Base-by-base conservation (phyloP, 2,888 invertebrate genomes). In the Lottia gigantea region DNA sequence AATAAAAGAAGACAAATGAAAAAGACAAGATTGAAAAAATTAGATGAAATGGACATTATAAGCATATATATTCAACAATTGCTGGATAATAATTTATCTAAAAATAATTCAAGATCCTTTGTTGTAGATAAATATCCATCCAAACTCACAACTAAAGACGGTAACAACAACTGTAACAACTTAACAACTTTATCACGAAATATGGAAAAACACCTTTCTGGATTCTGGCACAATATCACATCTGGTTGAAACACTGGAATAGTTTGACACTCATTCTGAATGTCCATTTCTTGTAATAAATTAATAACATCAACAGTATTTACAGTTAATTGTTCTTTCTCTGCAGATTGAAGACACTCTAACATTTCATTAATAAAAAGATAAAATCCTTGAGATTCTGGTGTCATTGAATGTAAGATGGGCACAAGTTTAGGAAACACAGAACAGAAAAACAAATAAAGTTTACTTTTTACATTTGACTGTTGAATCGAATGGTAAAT, bases 121-220 rank as follows among this genome's bases (percentile, higher is more conserved):
- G 55, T 23, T 19, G 19, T 55, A 23, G 55, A 23, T 55, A 55
- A 55, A 19, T 23, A 55, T 23, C 23, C 23, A 14, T 55, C 55
- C 55, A 55, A 23, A 23, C 55, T 55, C 11, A 55, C 23, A 55
- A 55, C 23, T 23, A 55, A 23, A 55, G 55, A 55, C 19, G 55
- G 55, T 12, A 55, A 23, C 55, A 55, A 55, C 23, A 55, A 55
- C 23, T 55, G 55, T 55, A 55, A 55, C 55, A 55, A 19, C 19
- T 23, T 14, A 55, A 55, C 55, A 55, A 55, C 55, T 55, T 55
- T 55, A 55, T 55, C 55, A 12, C 55, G 55, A 55, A 55, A 55
- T 23, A 55, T 55, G 23, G 19, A 12, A 19, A 55, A 55, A 55
- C 55, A 55, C 12, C 15, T 19, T n/a, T 55, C 55, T 8, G 55